Conservation (phyloP, 2,888 invertebrate genomes). For the Xanthia togata region DNA sequence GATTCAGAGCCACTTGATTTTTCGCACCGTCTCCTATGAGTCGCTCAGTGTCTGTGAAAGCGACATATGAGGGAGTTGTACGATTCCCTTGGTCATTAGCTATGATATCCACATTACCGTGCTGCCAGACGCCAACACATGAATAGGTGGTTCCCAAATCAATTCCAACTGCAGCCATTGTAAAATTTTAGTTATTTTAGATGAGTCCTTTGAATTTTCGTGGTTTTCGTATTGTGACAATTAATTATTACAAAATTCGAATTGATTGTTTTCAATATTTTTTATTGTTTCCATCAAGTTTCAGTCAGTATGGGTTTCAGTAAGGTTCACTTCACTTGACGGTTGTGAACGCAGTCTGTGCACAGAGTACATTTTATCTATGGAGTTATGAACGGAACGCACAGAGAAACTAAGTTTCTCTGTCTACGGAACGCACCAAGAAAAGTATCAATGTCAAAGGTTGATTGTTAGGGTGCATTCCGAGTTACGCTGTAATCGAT, state of each 20-base stretch:
- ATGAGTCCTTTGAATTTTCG: constrained; percentile 12
- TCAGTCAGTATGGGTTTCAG: constrained; percentile 35
- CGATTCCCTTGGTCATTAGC: constrained; percentile 92
- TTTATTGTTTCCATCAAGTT: constrained; percentile 23
- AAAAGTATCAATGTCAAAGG: constrained; percentile 3
- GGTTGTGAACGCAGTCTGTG: too few species aligned
- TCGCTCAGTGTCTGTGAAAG: constrained; percentile 91
- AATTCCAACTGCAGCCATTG: constrained; percentile 88
- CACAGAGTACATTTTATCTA: too few species aligned
- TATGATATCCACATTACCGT: constrained; percentile 94
- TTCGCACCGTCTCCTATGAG: constrained; percentile 93
- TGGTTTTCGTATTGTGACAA: constrained; percentile 26
- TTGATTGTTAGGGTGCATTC: too few species aligned
- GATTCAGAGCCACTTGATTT: constrained; percentile 93
- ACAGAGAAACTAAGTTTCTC: too few species aligned
- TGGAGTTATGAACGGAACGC: too few species aligned
- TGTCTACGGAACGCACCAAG: constrained; percentile 17
- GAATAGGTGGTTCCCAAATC: constrained; percentile 90
- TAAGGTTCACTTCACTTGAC: background rate
- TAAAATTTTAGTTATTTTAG: constrained; percentile 37
- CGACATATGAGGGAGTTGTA: constrained; percentile 94
- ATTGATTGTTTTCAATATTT: constrained; percentile 4
- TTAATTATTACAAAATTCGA: constrained; percentile 39
- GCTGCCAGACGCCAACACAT: constrained; percentile 88
- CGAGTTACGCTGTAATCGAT: too few species aligned